A percentile compares a stretch with the other conserved stretches of the same genome.
phyloP scores from a whole-genome alignment of 2,113 vertebrate species.

The Chionomys nivalis region DNA sequence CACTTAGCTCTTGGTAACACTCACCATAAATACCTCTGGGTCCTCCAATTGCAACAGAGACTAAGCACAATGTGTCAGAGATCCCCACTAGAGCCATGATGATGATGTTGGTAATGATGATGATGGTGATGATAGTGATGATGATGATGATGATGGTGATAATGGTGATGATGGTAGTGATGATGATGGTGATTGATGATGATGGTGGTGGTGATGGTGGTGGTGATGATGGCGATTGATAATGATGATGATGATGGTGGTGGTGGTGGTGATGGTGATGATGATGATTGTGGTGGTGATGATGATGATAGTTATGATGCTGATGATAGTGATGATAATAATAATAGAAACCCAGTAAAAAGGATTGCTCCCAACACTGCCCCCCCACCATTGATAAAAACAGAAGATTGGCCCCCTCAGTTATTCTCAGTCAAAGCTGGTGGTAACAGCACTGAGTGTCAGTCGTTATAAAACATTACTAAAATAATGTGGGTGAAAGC shows the following conservation, averaged over 20 bases:
- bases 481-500: background rate
- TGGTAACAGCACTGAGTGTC: background rate
- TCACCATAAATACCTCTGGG: background rate
- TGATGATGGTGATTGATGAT: accelerated
- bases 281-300: accelerated
- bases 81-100: background rate
- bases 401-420: background rate
- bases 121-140: accelerated
- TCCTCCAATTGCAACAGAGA: background rate
- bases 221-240: too few species aligned
- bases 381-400: background rate
- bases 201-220: too few species aligned
- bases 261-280: too few species aligned
- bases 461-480: accelerated
- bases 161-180: accelerated
- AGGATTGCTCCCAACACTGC: background rate
- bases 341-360: background rate
- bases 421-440: background rate
- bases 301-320: accelerated
- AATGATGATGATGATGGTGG: too few species aligned
- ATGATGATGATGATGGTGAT: background rate
- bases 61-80: background rate
- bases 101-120: too few species aligned
- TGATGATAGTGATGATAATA: too few species aligned
- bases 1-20: background rate